A percentile compares a stretch with the other conserved stretches of the same genome.
phyloP scores from a whole-genome alignment of 2,797 vertebrate species.

The Typhlichthys eigenmanni region DNA sequence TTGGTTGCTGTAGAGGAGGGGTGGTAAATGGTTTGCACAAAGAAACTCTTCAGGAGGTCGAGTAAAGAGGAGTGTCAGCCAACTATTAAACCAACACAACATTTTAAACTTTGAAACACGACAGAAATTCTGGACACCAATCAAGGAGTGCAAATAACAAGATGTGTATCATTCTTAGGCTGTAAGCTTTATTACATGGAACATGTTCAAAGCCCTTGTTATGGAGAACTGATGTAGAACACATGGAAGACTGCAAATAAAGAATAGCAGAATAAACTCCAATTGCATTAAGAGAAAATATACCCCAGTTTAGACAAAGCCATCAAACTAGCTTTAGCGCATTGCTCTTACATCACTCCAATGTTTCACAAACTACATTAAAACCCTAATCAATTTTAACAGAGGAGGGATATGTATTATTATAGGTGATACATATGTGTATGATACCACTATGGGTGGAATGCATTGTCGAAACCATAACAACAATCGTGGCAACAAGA shows the following conservation, averaged over 20 bases:
- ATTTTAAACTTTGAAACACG: too few species aligned
- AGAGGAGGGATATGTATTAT: slow-evolving; percentile 12
- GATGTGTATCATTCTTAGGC: too few species aligned
- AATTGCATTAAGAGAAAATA: slow-evolving; percentile 11
- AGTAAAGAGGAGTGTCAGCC: too few species aligned
- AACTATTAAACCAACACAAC: too few species aligned
- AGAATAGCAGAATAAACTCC: slow-evolving; percentile 41
- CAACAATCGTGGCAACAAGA: slow-evolving; percentile 41
- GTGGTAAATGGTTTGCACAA: too few species aligned
- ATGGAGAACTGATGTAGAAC: slow-evolving; percentile 38
- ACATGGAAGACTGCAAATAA: slow-evolving; percentile 67
- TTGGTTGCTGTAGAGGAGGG: too few species aligned
- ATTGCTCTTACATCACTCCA: slow-evolving; percentile 26
- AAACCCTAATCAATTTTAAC: slow-evolving; percentile 6
- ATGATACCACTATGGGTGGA: slow-evolving; percentile 9
- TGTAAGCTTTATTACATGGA: slow-evolving; percentile 33
- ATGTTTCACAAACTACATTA: slow-evolving; percentile 8
- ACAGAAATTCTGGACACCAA: too few species aligned
- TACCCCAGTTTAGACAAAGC: slow-evolving; percentile 22
- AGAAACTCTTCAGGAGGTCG: too few species aligned
- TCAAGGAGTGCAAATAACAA: too few species aligned
- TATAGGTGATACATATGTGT: slow-evolving; percentile 16
- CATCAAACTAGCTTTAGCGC: slow-evolving; percentile 22
- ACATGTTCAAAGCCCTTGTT: slow-evolving; percentile 45
- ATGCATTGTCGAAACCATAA: slow-evolving; percentile 36